phyloP scores from a whole-genome alignment of 2,113 vertebrate genomes.

The Nyctereutes procyonoides region DNA sequence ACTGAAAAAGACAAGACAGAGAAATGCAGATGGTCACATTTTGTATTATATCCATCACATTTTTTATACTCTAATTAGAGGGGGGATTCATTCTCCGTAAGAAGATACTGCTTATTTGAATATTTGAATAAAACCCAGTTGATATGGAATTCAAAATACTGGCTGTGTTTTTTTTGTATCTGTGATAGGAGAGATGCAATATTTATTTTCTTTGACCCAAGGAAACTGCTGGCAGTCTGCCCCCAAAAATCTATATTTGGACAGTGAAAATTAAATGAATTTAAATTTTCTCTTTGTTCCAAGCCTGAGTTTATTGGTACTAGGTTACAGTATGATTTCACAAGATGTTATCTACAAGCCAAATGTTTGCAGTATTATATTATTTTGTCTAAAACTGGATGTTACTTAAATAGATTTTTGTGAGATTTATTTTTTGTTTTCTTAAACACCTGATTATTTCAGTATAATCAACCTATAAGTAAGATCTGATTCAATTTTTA shows the following conservation, averaged over 20 bases:
- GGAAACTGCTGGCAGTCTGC: constrained; percentile 55
- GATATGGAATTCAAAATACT: constrained; percentile 46
- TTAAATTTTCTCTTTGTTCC: constrained; percentile 59
- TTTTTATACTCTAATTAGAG: constrained; percentile 76
- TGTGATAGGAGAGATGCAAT: background rate
- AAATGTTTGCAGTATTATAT: constrained; percentile 24
- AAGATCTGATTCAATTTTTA: background rate
- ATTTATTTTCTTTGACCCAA: constrained; percentile 65
- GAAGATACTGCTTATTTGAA: constrained; percentile 66
- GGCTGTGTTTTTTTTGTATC: constrained; percentile 24
- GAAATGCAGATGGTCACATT: constrained; percentile 84
- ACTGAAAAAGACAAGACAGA: constrained; percentile 81
- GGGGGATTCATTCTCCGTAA: constrained; percentile 57
- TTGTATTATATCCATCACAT: constrained; percentile 76
- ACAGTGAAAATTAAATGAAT: constrained; percentile 59
- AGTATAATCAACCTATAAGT: background rate
- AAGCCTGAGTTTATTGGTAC: constrained; percentile 8
- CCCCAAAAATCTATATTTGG: constrained; percentile 51
- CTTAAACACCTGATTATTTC: background rate
- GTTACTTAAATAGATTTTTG: background rate
- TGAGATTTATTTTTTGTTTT: background rate
- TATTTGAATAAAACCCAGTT: constrained; percentile 62
- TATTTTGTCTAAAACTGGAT: constrained; percentile 56
- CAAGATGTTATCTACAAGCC: constrained; percentile 35
- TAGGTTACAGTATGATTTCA: background rate